These are phyloP conservation scores for Saxicola maurus DNA, from an alignment of 2,797 vertebrate species.

Conservation along the genomic window DNA sequence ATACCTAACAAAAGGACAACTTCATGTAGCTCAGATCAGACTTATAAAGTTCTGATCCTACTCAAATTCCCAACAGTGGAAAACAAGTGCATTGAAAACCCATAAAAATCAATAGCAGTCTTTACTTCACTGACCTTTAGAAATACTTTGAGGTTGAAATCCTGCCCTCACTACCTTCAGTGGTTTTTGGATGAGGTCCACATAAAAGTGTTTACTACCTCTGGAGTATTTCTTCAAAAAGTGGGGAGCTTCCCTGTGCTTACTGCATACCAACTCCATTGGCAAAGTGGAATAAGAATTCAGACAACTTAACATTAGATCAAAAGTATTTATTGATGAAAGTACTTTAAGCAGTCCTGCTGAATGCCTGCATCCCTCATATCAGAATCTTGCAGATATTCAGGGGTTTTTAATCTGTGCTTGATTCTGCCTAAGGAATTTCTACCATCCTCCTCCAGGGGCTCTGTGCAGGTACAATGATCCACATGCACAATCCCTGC, in stretches of 20 bases:
- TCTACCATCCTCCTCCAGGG: not conserved
- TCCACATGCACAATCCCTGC: not conserved
- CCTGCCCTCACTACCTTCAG: not conserved
- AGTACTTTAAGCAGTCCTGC: not conserved
- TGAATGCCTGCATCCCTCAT: not conserved
- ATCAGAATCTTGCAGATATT: not conserved
- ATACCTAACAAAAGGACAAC: not conserved
- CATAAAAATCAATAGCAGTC: not conserved
- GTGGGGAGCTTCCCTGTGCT: not conserved
- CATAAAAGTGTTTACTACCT: not conserved
- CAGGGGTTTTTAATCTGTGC: accelerated
- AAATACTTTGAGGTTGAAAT: conserved; percentile 4
- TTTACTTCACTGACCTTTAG: not conserved
- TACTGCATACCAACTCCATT: not conserved
- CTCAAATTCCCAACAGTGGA: not conserved
- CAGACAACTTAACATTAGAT: not conserved
- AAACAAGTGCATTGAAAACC: not conserved
- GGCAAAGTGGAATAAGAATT: not conserved
- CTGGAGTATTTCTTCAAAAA: not conserved
- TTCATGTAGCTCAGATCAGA: not conserved
- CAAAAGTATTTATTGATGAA: not conserved
- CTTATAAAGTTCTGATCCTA: not conserved
- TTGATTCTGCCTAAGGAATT: not conserved
- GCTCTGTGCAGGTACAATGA: not conserved
- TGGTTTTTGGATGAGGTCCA: not conserved